A percentile compares a stretch with the other conserved stretches of the same genome.
phyloP scores from a whole-genome alignment of 2,113 vertebrate species.

The Fukomys damarensis region DNA sequence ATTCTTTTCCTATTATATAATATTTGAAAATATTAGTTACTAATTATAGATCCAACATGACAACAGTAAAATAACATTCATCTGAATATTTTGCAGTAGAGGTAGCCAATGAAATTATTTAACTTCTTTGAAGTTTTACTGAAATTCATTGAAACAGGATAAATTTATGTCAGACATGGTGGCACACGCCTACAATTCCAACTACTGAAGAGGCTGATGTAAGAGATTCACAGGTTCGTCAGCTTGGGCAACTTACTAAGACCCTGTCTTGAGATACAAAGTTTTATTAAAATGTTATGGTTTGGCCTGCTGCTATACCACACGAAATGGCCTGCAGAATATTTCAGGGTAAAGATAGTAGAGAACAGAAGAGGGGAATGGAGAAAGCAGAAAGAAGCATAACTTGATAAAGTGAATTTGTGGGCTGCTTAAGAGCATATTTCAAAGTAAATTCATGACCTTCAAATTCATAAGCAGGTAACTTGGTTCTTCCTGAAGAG shows the following conservation, averaged over 20 bases:
- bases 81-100: constrained; percentile 25
- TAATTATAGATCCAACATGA: neutral
- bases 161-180: neutral
- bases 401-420: neutral
- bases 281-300: neutral
- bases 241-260: neutral
- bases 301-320: neutral
- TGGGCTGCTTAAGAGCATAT: neutral
- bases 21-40: constrained; percentile 34
- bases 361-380: neutral
- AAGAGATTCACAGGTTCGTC: neutral
- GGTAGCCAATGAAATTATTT: constrained; percentile 9
- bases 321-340: constrained; percentile 20
- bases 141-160: constrained; percentile 6
- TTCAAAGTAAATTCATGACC: neutral
- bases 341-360: neutral
- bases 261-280: neutral
- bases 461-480: neutral
- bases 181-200: neutral
- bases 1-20: neutral
- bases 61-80: constrained; percentile 3
- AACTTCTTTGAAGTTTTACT: constrained; percentile 20
- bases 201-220: neutral
- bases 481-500: neutral
- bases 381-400: neutral